phyloP scores from a whole-genome alignment of 2,888 invertebrate genomes.

The Cabera pusaria region DNA sequence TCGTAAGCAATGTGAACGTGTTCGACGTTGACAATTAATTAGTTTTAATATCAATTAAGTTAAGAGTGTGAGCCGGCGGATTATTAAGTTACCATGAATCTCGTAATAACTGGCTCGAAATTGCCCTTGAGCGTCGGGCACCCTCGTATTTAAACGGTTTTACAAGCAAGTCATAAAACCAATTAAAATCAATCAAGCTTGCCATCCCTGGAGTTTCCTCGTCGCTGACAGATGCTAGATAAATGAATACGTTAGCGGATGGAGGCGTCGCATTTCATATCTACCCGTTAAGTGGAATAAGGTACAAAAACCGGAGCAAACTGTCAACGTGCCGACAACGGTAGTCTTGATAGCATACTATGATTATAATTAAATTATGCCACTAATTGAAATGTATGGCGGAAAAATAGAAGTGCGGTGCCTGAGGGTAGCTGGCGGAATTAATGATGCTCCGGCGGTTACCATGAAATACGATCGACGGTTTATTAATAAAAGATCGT shows the following conservation, averaged over 20 bases:
- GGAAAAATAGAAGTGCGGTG: constrained; percentile 8
- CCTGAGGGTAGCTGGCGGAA: neutral
- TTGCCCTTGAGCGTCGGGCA: constrained; percentile 34
- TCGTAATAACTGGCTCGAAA: constrained; percentile 32
- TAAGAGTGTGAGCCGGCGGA: constrained; percentile 29
- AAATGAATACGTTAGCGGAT: constrained; percentile 52
- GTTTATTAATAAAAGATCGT: too few relatives aligned
- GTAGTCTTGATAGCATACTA: constrained; percentile 8
- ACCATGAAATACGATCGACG: too few relatives aligned
- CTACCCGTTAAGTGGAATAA: constrained; percentile 9
- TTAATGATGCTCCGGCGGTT: too few relatives aligned
- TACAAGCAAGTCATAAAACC: constrained; percentile 55
- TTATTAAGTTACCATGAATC: constrained; percentile 34
- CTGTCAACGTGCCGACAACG: constrained; percentile 10
- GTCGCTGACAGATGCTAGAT: constrained; percentile 47
- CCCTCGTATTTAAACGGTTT: constrained; percentile 46
- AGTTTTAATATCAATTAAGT: constrained; percentile 42
- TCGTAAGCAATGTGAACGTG: constrained; percentile 53
- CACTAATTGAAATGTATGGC: constrained; percentile 5
- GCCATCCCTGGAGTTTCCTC: constrained; percentile 42
- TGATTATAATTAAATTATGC: constrained; percentile 28
- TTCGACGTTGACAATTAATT: constrained; percentile 51
- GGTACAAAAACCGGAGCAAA: constrained; percentile 7
- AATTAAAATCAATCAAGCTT: constrained; percentile 63
- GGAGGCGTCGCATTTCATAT: constrained; percentile 24